Conservation (phyloP, 2,797 vertebrate genomes). For the Novumbra hubbsi region DNA sequence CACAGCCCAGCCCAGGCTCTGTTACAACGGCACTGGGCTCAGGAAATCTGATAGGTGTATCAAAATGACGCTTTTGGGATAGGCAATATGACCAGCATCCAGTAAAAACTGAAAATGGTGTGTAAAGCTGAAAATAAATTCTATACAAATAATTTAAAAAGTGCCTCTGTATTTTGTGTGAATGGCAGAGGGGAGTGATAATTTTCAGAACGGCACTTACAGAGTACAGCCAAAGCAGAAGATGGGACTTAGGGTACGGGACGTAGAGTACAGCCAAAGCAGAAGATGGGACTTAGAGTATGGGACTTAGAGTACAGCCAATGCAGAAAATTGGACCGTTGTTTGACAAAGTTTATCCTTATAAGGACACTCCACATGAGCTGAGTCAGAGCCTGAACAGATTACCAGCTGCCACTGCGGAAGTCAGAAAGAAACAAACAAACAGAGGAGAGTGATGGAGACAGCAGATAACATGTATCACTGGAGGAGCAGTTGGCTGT, state of each 20-base stretch:
- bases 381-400: conserved; percentile 39
- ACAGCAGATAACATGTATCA: neutral
- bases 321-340: conserved; percentile 59
- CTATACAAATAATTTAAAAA: conserved; percentile 1
- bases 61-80: neutral
- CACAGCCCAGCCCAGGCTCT: conserved; percentile 7
- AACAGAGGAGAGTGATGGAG: conserved; percentile 13
- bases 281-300: conserved; percentile 59
- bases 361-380: conserved; percentile 58
- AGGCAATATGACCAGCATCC: conserved; percentile 7
- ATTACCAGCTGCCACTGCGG: conserved; percentile 53
- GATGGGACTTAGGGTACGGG: conserved; percentile 60
- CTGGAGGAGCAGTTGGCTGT: neutral
- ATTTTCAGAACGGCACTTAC: conserved; percentile 58
- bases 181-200: conserved; percentile 42
- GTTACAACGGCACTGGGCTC: neutral
- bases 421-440: conserved; percentile 46
- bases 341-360: conserved; percentile 63
- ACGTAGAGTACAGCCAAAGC: conserved; percentile 58
- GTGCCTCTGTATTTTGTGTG: conserved; percentile 16
- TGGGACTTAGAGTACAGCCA: conserved; percentile 57
- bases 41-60: neutral
- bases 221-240: conserved; percentile 56
- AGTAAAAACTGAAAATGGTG: neutral
- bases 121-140: conserved; percentile 1